Evolutionary conservation across 2,113 vertebrate genomes (phyloP).

Genomic region (Prietella phreatophila): DNA sequence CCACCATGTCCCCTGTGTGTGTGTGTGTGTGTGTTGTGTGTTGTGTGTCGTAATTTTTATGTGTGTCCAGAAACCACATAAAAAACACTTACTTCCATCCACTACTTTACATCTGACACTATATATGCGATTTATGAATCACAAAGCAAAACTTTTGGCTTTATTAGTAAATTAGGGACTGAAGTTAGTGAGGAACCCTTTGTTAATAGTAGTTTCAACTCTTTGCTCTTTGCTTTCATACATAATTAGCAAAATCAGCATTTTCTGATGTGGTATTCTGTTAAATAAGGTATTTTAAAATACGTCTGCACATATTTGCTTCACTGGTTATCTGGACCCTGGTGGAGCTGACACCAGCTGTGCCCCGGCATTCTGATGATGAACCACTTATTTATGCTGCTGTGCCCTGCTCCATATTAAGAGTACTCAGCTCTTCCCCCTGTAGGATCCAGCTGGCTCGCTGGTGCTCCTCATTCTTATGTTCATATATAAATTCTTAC

Average conservation of each 20-base stretch:
- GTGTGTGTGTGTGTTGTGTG: too few species aligned
- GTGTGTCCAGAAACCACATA: neutral
- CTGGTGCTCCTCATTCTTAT: neutral
- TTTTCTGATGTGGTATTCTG: neutral
- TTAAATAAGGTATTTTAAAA: constrained; percentile 19
- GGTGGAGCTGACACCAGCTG: constrained; percentile 38
- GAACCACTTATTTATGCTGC: constrained; percentile 36
- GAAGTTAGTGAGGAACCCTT: too few species aligned
- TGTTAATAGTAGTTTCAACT: neutral
- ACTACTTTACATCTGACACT: too few species aligned
- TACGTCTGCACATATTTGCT: constrained; percentile 18
- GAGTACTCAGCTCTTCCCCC: constrained; percentile 27
- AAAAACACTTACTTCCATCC: neutral
- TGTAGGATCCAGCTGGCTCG: constrained; percentile 2
- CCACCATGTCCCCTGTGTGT: too few species aligned
- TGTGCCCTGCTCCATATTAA: constrained; percentile 32
- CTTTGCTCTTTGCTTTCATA: neutral
- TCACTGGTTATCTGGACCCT: constrained; percentile 28
- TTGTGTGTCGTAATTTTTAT: too few species aligned
- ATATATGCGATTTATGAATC: neutral
- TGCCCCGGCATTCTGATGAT: constrained; percentile 26
- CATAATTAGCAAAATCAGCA: constrained; percentile 3
- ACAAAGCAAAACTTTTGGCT: neutral
- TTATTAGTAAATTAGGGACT: neutral
- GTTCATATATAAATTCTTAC: constrained; percentile 12